phyloP scores from a whole-genome alignment of 1,140 invertebrate species.

The Dendroctonus valens region DNA sequence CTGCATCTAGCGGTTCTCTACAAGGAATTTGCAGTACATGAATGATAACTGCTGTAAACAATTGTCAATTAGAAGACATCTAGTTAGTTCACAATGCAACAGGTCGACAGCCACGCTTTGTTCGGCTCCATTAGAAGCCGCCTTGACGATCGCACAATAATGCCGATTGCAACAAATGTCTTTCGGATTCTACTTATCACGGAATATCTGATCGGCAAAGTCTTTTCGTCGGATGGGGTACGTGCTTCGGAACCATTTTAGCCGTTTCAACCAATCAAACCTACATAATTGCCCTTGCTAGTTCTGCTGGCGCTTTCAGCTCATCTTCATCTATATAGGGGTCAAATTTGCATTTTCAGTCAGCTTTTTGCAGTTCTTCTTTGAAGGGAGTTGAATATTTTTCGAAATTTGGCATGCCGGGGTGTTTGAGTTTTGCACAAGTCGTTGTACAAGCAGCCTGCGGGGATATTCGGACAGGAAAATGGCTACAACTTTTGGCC shows the following conservation, averaged over 20 bases:
- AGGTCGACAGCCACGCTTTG: conserved; percentile 46
- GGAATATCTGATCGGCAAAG: conserved; percentile 47
- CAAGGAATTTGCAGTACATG: conserved; percentile 50
- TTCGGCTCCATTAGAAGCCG: conserved; percentile 45
- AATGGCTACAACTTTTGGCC: too few species aligned
- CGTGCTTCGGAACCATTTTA: conserved; percentile 7
- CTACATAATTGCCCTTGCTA: neutral
- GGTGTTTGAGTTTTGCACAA: neutral
- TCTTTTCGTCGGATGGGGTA: conserved; percentile 52
- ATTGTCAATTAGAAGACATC: conserved; percentile 51
- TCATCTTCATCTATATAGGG: neutral
- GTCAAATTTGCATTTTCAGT: neutral
- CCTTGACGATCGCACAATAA: conserved; percentile 45
- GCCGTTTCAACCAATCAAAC: neutral
- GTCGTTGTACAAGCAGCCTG: too few species aligned
- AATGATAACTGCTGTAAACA: conserved; percentile 51
- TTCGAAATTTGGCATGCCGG: neutral
- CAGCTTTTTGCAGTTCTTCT: too few species aligned
- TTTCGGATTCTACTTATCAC: conserved; percentile 46
- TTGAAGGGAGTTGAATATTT: neutral
- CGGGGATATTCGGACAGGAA: too few species aligned
- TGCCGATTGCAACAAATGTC: conserved; percentile 45
- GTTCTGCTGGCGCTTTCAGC: neutral
- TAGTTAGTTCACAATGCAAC: conserved; percentile 49
- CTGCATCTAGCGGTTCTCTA: conserved; percentile 45